Evolutionary conservation across 2,888 invertebrate genomes (phyloP).

Genomic region (Pseudeuparius sepicola): DNA sequence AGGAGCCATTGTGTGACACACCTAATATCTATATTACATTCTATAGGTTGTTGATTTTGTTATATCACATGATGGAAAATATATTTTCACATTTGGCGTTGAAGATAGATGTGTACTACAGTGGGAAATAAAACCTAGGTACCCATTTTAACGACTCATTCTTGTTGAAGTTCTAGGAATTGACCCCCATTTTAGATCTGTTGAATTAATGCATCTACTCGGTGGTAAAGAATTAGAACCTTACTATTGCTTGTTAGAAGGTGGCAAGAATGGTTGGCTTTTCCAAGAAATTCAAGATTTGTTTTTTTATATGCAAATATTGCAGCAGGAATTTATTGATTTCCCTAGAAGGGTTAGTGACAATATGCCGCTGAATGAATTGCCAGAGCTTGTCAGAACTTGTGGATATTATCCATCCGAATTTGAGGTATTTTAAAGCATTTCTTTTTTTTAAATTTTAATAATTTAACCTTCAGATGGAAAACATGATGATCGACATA

Average conservation of each 20-base stretch:
- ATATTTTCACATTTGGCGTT: constrained; percentile 46
- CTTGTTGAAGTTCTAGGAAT: neutral
- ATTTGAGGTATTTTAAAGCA: constrained; percentile 47
- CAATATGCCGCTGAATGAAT: constrained; percentile 51
- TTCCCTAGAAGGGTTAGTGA: constrained; percentile 50
- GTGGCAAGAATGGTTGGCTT: constrained; percentile 59
- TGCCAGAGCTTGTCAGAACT: constrained; percentile 64
- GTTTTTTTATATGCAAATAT: constrained; percentile 68
- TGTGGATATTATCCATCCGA: constrained; percentile 67
- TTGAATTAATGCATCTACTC: constrained; percentile 41
- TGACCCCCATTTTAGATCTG: constrained; percentile 26
- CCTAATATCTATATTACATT: too few relatives aligned
- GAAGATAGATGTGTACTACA: constrained; percentile 44
- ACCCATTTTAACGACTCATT: constrained; percentile 23
- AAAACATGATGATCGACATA: constrained; percentile 50
- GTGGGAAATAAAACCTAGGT: constrained; percentile 49
- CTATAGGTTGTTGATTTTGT: constrained; percentile 37
- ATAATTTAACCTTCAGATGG: constrained; percentile 39
- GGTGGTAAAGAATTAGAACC: constrained; percentile 54
- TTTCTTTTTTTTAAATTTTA: constrained; percentile 4
- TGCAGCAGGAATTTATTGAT: constrained; percentile 58
- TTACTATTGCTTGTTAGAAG: constrained; percentile 61
- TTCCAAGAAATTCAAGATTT: constrained; percentile 62
- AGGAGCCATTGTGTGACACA: too few relatives aligned
- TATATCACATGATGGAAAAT: constrained; percentile 41